Evolutionary conservation across 2,113 vertebrate genomes (phyloP).

Genomic region (Meriones unguiculatus): DNA sequence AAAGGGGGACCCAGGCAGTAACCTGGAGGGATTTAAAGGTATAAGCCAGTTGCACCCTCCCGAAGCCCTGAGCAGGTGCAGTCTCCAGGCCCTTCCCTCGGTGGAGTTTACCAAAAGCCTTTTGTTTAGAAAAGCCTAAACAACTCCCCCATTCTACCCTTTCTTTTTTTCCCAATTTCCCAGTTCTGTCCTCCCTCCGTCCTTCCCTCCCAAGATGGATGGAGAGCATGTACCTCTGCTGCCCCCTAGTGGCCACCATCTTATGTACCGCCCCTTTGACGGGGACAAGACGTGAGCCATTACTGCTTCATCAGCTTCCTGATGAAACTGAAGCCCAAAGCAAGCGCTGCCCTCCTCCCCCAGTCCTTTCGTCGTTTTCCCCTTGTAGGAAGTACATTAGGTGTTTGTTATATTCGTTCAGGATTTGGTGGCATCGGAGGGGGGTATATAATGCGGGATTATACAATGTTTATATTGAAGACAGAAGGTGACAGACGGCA

Average conservation of each 20-base stretch:
- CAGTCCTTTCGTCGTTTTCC: not conserved
- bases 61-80: not conserved
- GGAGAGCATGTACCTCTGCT: not conserved
- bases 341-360: not conserved
- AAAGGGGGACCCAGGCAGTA: not conserved
- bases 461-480: not conserved
- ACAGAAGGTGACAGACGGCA: not conserved
- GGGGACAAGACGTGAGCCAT: not conserved
- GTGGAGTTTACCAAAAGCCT: not conserved
- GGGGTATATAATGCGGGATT: not conserved
- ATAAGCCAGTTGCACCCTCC: not conserved
- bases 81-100: not conserved
- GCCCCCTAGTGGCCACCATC: not conserved
- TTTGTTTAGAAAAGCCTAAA: constrained; percentile 1
- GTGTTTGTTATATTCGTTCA: not conserved
- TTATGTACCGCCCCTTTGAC: not conserved
- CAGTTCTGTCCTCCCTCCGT: not conserved
- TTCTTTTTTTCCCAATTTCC: not conserved
- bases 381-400: not conserved
- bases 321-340: not conserved
- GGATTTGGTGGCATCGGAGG: not conserved
- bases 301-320: not conserved
- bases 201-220: too few species aligned
- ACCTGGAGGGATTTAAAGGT: not conserved
- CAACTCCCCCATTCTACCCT: not conserved